phyloP scores from a whole-genome alignment of 2,797 vertebrate genomes.

The Trachops cirrhosus region DNA sequence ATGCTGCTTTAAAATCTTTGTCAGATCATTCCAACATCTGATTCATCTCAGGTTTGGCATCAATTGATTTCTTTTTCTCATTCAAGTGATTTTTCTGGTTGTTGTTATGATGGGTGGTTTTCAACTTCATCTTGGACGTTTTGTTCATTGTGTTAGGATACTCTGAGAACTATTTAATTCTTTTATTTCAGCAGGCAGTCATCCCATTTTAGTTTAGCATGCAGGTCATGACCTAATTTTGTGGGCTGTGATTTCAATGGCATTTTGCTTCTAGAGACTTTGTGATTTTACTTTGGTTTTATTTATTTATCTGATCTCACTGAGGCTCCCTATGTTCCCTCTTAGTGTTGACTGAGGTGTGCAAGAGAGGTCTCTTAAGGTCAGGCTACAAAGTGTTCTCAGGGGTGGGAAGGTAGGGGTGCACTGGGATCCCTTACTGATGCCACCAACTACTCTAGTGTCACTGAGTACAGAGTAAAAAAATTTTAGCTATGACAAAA shows the following conservation, averaged over 20 bases:
- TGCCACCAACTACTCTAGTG: neutral
- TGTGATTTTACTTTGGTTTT: neutral
- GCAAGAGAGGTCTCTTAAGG: neutral
- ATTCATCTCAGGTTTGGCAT: constrained; percentile 46
- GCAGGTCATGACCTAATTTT: constrained; percentile 30
- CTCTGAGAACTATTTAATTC: neutral
- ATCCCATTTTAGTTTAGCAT: constrained; percentile 8
- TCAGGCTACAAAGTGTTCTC: neutral
- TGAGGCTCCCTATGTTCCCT: neutral
- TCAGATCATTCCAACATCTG: constrained; percentile 39
- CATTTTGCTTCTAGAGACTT: neutral
- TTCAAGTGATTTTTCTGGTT: constrained; percentile 47
- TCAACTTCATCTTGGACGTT: constrained; percentile 27
- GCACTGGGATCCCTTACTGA: neutral
- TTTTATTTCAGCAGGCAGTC: neutral
- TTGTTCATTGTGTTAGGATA: neutral
- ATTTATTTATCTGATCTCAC: neutral
- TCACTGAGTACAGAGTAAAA: neutral
- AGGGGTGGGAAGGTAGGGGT: neutral
- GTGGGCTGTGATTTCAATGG: neutral
- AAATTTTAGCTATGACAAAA: neutral
- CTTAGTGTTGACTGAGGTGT: neutral
- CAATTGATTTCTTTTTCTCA: neutral
- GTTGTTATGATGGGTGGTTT: constrained; percentile 31
- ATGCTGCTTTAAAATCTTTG: constrained; percentile 53